Base-by-base conservation (phyloP, 2,797 vertebrate species). In the Leuciscus waleckii region DNA sequence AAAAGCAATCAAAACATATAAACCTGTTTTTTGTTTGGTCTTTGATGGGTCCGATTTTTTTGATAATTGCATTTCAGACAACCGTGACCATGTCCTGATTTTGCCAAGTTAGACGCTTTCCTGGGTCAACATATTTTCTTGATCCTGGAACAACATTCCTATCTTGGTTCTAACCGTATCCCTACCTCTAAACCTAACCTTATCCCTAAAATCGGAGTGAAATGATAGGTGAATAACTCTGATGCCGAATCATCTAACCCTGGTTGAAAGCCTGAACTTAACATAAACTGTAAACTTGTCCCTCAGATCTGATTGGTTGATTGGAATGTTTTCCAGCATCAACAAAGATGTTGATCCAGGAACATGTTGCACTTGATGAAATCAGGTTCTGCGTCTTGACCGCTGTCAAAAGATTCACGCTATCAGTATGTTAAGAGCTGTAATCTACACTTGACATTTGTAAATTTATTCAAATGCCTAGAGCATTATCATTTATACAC, bases 11-110 rank as follows among this genome's bases (percentile, higher is more conserved):
- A 46, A 61, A 78, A 5, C 3, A 84, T 70, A 2, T 35, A 61
- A 78, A 84, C n/a, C 82, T 78, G 49, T 16, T 43, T 84, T 78
- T 67, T 32, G 29, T 67, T 21, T 83, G 58, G 29, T 49, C 58
- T 67, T 49, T 35, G 70, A 65, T 51, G 29, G 56, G 21, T 75
- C 43, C 8, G 43, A 83, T 65, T 83, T 73, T 56, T 61, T 63
- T 43, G 37, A 74, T 74, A 46, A 82, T n/a, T 82, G 29, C 6
- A 32, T 74, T 82, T 82, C 37, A 35, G 26, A 82, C 26, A 49
- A 39, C 35, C n/a, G 14, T 81, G 29, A 81, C 49, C 54, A 21
- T 5, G 5, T 63, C 58, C n/a, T 63, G n/a, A 63, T 26, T 63
- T 63, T 29, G 13, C 58, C 0, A 8, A 63, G 58, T 63, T 63